A percentile compares a stretch with the other conserved stretches of the same genome.
Conservation (phyloP, 2,888 invertebrate species). For the Philaethria dido region DNA sequence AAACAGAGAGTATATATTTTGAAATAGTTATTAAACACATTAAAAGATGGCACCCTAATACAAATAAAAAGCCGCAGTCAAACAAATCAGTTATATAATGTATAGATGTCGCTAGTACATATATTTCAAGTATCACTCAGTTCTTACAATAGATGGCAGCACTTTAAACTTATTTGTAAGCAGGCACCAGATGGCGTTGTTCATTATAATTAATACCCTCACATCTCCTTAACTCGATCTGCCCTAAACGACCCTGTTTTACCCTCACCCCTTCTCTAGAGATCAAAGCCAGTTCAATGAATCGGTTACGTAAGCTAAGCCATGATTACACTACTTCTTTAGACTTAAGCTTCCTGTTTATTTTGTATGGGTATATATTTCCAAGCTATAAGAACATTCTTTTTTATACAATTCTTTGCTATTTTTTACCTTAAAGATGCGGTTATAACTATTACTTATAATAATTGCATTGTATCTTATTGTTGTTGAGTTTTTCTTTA, state of each 20-base stretch:
- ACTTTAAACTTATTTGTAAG: not conserved
- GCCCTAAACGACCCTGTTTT: not conserved
- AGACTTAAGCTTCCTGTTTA: not conserved
- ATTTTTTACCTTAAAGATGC: too few relatives aligned
- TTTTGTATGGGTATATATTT: not conserved
- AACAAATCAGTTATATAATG: not conserved
- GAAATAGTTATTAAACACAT: not conserved
- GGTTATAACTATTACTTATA: too few relatives aligned
- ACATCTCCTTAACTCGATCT: not conserved
- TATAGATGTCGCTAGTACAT: conserved; percentile 9
- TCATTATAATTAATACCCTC: not conserved
- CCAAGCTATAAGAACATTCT: not conserved
- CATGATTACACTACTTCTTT: not conserved
- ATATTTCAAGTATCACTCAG: not conserved
- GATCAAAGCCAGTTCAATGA: conserved; percentile 24
- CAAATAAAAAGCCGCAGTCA: not conserved
- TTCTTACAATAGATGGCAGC: not conserved
- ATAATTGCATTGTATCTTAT: too few relatives aligned
- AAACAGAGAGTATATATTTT: not conserved
- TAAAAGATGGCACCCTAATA: not conserved
- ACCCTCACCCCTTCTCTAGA: conserved; percentile 20
- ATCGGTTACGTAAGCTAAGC: conserved; percentile 23
- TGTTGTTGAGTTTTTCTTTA: too few relatives aligned
- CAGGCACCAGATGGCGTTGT: conserved; percentile 12
- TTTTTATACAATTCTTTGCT: not conserved